phyloP scores from a whole-genome alignment of 2,797 vertebrate genomes.

The Paedocypris micromegethes region DNA sequence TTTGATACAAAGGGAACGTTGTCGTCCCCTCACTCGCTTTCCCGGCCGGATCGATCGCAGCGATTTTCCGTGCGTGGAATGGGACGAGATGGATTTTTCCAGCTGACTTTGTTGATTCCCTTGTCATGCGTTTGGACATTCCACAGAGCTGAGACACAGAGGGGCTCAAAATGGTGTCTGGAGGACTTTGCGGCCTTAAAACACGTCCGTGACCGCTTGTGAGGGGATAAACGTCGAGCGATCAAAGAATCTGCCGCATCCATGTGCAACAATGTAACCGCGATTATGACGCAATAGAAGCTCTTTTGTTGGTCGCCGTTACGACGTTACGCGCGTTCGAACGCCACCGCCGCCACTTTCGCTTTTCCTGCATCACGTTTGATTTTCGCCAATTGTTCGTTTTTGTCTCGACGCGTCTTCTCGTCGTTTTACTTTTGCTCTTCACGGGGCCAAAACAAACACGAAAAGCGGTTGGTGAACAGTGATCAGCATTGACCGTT shows the following conservation, averaged over 20 bases:
- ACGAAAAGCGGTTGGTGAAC: no score
- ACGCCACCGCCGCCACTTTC: conserved; percentile 6
- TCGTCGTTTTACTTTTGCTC: no score
- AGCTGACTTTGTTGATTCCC: conserved; percentile 32
- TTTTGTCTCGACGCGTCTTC: no score
- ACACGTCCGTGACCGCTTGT: conserved; percentile 50
- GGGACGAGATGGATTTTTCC: conserved; percentile 27
- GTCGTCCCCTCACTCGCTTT: neutral
- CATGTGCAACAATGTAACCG: conserved; percentile 23
- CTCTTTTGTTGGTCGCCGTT: conserved; percentile 31
- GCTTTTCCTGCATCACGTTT: conserved; percentile 3
- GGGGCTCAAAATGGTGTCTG: conserved; percentile 77
- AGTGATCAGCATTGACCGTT: no score
- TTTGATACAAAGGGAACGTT: neutral
- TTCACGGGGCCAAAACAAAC: no score
- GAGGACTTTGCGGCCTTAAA: conserved; percentile 61
- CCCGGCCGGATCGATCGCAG: conserved; percentile 9
- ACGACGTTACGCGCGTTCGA: conserved; percentile 20
- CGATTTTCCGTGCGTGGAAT: conserved; percentile 15
- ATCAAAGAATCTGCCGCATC: conserved; percentile 19
- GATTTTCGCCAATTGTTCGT: no score
- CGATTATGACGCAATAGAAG: conserved; percentile 26
- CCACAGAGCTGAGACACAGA: conserved; percentile 43
- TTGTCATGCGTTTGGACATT: conserved; percentile 32
- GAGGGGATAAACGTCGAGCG: conserved; percentile 4